Base-by-base conservation (phyloP, 2,888 invertebrate species). In the Synergus laeviventris region DNA sequence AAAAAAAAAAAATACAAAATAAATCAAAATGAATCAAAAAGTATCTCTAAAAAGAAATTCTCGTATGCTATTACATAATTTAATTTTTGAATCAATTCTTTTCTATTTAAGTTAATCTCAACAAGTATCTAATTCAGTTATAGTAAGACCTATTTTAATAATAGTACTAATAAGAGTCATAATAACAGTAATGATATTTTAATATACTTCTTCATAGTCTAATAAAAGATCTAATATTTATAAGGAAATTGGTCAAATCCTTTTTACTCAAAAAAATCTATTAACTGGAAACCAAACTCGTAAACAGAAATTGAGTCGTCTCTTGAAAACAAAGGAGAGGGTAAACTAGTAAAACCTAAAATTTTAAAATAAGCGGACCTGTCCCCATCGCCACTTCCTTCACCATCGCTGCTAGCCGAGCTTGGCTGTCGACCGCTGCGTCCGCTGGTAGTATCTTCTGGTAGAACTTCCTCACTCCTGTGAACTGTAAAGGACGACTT, bases 401-500 rank as follows among this genome's bases (percentile, higher is more conserved):
- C 96, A 92, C 97, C 97, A 92, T 98, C 98, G 92, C 97, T 97
- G 91, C 97, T 97, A 89, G 97, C 96, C 88, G 97, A 97, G 89
- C 97, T 97, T 89, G 97, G 96, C 90, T 97, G 96, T 90, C 92
- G 91, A 86, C 93, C 93, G 88, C 93, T 89, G 73, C 88, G 87
- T 76, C 88, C 88, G 81, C 90, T 85, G 78, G 86, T 83, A 81
- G 89, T 87, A 92, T 97, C 97, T 88, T 96, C 96, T 84, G 98
- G 98, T 88, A 96, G 95, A 90, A 99, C 97, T 92, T 99, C 99
- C 93, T 99, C 99, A 92, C 98, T 98, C 92, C 99, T 96, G 93
- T 98, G 98, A 91, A 99, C 97, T 92, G 97, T 97, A 94, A 98
- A 97, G 91, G 97, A 97, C 92, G 96, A 97, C 94, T 97, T 97